Conservation (phyloP, 2,113 vertebrate species). For the Sander vitreus region DNA sequence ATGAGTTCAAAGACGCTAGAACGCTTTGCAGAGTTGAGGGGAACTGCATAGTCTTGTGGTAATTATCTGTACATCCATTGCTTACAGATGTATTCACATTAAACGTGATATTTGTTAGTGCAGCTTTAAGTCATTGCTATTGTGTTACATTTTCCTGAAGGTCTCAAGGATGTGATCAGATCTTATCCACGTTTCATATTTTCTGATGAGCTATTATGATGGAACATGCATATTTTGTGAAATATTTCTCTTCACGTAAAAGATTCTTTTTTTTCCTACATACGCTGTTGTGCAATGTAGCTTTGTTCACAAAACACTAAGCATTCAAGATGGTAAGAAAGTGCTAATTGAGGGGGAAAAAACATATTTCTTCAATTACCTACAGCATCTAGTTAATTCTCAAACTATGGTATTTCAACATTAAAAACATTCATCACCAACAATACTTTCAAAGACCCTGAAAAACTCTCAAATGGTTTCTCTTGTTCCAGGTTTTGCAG, state of each 20-base stretch:
- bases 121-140: background rate
- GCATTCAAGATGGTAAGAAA: background rate
- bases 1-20: background rate
- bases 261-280: background rate
- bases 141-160: background rate
- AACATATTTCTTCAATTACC: background rate
- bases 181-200: background rate
- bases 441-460: background rate
- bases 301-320: background rate
- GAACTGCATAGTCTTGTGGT: background rate
- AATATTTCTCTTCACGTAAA: background rate
- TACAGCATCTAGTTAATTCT: background rate
- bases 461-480: background rate
- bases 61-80: background rate
- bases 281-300: background rate
- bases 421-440: background rate
- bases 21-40: background rate
- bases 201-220: background rate
- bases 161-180: background rate
- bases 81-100: background rate
- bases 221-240: background rate
- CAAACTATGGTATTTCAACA: background rate
- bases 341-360: background rate
- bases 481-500: conserved; percentile 4
- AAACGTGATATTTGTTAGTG: background rate